A percentile compares a stretch with the other conserved stretches of the same genome.
Conservation (phyloP, 2,797 vertebrate genomes). For the Acestrorhynchus altus region DNA sequence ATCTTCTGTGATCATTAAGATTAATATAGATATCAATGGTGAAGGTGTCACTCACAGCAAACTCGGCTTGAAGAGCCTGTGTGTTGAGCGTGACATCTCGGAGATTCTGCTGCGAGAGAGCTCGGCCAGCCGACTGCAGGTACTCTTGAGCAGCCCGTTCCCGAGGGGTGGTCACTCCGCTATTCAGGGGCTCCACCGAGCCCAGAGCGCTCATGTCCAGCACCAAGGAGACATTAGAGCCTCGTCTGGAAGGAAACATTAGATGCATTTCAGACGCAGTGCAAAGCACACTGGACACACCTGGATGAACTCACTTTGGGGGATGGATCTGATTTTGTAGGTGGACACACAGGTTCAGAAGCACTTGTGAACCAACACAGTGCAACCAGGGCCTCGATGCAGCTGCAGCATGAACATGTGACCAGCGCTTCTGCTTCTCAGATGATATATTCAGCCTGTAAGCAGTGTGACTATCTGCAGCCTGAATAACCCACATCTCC, state of each 20-base stretch:
- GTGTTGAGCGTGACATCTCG: constrained; percentile 79
- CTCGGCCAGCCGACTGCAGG: constrained; percentile 84
- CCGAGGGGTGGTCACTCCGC: constrained; percentile 82
- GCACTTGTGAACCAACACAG: no score
- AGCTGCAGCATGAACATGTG: no score
- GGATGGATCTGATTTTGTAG: no score
- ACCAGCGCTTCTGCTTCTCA: no score
- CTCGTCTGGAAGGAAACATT: constrained; percentile 79
- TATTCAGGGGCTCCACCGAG: constrained; percentile 84
- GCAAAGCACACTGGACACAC: neutral
- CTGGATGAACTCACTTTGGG: no score
- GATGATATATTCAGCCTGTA: no score
- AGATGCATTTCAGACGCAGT: neutral
- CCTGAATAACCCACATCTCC: no score
- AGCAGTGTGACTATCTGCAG: no score
- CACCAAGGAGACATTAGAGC: constrained; percentile 96
- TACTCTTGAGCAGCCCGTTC: constrained; percentile 89
- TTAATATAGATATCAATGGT: no score
- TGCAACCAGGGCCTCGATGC: no score
- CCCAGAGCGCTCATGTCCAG: constrained; percentile 93
- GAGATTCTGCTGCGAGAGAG: constrained; percentile 86
- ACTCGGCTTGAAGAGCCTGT: constrained; percentile 90
- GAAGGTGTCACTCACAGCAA: constrained; percentile 79
- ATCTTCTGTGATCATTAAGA: no score
- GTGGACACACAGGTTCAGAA: no score